phyloP scores from a whole-genome alignment of 1,140 invertebrate genomes.

The Achroia grisella region DNA sequence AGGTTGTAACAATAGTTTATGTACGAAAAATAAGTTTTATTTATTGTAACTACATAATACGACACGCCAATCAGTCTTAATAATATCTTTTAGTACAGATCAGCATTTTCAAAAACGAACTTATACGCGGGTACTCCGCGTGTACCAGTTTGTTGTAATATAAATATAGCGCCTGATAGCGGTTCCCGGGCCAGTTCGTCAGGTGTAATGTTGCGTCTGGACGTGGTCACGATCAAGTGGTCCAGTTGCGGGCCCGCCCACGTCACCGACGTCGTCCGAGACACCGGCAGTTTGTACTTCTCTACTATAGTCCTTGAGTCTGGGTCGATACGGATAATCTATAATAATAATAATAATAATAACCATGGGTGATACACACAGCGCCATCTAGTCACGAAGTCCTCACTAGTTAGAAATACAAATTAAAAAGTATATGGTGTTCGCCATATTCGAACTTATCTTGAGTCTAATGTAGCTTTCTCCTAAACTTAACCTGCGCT shows the following conservation, averaged over 20 bases:
- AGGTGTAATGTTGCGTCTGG: slow-evolving; percentile 2
- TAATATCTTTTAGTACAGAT: slow-evolving; percentile 7
- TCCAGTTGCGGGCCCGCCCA: slow-evolving; percentile 84
- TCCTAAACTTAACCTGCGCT: no score
- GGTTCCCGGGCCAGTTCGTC: not conserved
- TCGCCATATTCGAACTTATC: no score
- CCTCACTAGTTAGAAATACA: no score
- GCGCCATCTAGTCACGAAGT: no score
- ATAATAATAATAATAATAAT: no score
- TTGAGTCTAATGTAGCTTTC: no score
- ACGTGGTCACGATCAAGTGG: slow-evolving; percentile 82
- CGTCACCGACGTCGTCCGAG: slow-evolving; percentile 81
- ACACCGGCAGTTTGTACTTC: slow-evolving; percentile 73
- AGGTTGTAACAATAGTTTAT: no score
- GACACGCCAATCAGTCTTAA: no score
- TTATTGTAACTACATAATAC: no score
- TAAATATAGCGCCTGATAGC: slow-evolving; percentile 8
- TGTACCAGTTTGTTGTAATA: slow-evolving; percentile 6
- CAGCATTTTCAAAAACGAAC: slow-evolving; percentile 10
- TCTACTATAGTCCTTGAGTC: slow-evolving; percentile 16
- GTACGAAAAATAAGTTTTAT: no score
- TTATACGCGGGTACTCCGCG: slow-evolving; percentile 17
- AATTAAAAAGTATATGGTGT: no score
- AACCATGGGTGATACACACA: no score
- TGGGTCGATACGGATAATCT: slow-evolving; percentile 29